These are phyloP conservation scores for Mesorhabditis sp. DNA, from an alignment of 2,888 invertebrate genomes.

Conservation along the genomic window DNA sequence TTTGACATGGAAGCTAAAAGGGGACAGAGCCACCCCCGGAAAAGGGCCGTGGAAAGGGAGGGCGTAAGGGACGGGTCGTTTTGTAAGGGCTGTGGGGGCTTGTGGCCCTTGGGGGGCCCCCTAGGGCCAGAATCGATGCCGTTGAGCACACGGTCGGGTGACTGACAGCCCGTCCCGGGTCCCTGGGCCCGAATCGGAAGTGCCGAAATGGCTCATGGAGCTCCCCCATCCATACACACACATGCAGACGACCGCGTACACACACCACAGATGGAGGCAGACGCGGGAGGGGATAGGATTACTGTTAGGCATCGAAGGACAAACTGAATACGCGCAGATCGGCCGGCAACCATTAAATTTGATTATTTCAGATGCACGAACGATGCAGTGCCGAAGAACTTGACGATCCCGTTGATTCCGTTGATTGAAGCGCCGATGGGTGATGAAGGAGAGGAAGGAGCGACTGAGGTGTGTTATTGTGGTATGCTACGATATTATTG, in stretches of 20 bases:
- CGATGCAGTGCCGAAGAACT: slow-evolving; percentile 47
- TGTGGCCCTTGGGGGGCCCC: no score
- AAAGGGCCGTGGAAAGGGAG: no score
- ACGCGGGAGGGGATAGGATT: no score
- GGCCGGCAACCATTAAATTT: not conserved
- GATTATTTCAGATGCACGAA: slow-evolving; percentile 42
- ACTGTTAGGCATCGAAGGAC: no score
- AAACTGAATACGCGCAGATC: no score
- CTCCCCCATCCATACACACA: not conserved
- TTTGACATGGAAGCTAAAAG: no score
- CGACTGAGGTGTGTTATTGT: not conserved
- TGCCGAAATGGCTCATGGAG: not conserved
- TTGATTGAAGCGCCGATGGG: slow-evolving; percentile 40
- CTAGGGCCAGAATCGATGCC: no score
- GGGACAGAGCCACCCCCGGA: no score
- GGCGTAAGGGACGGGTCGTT: no score
- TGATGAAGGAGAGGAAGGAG: slow-evolving; percentile 12
- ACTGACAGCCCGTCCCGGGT: not conserved
- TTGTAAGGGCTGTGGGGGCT: no score
- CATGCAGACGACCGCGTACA: no score
- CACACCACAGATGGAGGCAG: no score
- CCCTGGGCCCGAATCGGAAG: not conserved
- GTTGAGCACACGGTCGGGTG: not conserved
- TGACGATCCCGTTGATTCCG: slow-evolving; percentile 54
- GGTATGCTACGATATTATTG: not conserved